Conservation (phyloP, 2,797 vertebrate species). For the Sardinella longiceps region DNA sequence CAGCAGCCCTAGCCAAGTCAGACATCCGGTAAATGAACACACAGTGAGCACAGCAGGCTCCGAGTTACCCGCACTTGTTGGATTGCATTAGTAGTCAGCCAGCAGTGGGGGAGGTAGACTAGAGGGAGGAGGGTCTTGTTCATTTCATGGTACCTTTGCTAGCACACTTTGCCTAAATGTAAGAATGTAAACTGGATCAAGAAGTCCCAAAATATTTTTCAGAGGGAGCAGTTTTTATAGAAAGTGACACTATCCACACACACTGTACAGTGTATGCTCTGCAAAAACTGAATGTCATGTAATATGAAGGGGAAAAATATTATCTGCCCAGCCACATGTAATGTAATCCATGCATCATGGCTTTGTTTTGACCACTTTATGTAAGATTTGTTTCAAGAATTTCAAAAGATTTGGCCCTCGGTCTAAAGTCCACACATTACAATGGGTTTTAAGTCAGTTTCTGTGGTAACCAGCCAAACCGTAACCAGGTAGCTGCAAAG, state of each 20-base stretch:
- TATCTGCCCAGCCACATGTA: no score
- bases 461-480: no score
- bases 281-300: neutral
- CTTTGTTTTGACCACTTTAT: no score
- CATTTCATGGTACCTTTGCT: neutral
- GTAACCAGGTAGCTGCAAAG: no score
- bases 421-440: no score
- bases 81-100: constrained; percentile 2
- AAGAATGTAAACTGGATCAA: neutral
- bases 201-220: neutral
- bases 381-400: no score
- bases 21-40: neutral
- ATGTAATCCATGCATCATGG: no score
- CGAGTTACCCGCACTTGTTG: neutral
- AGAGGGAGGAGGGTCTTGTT: neutral
- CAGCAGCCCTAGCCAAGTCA: neutral
- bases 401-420: no score
- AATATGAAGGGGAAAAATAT: neutral
- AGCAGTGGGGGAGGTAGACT: neutral
- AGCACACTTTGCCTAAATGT: neutral
- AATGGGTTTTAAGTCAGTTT: no score
- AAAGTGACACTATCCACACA: neutral
- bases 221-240: neutral
- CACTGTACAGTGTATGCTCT: neutral
- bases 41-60: neutral